Percentiles rank a stretch among this genome's conserved stretches.
phyloP scores from a whole-genome alignment of 2,888 invertebrate species.

The Ormyrus pomaceus region DNA sequence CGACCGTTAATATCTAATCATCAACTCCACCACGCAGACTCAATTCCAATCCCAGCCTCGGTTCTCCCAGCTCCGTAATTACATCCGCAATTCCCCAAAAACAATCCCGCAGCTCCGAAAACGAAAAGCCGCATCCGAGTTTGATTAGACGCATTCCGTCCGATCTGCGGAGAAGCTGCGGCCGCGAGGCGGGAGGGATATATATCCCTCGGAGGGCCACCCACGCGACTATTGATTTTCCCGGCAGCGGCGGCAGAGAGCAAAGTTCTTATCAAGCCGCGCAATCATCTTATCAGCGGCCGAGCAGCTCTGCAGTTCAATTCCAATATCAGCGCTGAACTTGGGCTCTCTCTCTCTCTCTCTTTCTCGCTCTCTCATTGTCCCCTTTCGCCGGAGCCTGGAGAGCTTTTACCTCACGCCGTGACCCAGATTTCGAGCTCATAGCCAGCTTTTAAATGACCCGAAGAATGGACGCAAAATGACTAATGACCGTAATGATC shows the following conservation, averaged over 20 bases:
- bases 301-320: slow-evolving; percentile 26
- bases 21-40: too few species aligned
- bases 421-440: slow-evolving; percentile 50
- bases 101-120: too few species aligned
- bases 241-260: background rate
- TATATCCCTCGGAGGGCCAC: background rate
- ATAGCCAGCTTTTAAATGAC: slow-evolving; percentile 44
- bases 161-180: too few species aligned
- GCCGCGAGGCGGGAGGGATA: too few species aligned
- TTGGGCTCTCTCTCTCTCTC: slow-evolving; percentile 27
- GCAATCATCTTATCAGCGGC: slow-evolving; percentile 45
- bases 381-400: slow-evolving; percentile 22
- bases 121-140: too few species aligned
- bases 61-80: too few species aligned
- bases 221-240: slow-evolving; percentile 48
- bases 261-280: slow-evolving; percentile 43
- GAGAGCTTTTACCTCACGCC: slow-evolving; percentile 46
- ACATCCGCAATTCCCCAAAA: too few species aligned
- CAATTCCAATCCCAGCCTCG: too few species aligned
- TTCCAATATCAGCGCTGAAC: slow-evolving; percentile 52
- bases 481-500: slow-evolving; percentile 40
- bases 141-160: too few species aligned
- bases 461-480: slow-evolving; percentile 38
- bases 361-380: slow-evolving; percentile 8
- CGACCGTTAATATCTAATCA: too few species aligned